These are phyloP conservation scores for Prenolepis imparis DNA, from an alignment of 2,888 invertebrate genomes.

Conservation along the genomic window DNA sequence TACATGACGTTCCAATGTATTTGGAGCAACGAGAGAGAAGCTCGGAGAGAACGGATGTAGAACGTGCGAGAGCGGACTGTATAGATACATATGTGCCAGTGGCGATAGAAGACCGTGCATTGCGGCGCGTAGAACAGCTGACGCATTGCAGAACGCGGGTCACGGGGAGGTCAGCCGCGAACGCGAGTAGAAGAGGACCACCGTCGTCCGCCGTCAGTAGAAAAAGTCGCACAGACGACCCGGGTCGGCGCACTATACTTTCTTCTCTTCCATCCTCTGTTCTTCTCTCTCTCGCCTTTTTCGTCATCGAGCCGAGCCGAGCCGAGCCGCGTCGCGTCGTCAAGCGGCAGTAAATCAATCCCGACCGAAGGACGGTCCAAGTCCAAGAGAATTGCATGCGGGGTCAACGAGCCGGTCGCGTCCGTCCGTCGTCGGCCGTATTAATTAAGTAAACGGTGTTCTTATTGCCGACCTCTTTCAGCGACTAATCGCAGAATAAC, in stretches of 20 bases:
- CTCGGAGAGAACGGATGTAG: conserved; percentile 38
- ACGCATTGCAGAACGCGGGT: conserved; percentile 69
- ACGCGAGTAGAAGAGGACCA: conserved; percentile 20
- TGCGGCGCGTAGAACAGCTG: conserved; percentile 50
- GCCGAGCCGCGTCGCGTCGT: conserved; percentile 2
- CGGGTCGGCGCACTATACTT: conserved; percentile 39
- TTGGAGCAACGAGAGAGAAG: conserved; percentile 16
- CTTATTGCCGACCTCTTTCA: conserved; percentile 75
- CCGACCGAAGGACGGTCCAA: conserved; percentile 68
- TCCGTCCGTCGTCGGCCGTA: conserved; percentile 55
- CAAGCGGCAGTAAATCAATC: conserved; percentile 65
- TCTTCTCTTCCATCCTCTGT: conserved; percentile 25
- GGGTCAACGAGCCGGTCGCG: conserved; percentile 73
- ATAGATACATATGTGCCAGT: conserved; percentile 41
- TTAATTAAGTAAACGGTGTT: conserved; percentile 76
- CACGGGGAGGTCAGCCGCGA: conserved; percentile 55
- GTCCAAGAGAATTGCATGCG: conserved; percentile 68
- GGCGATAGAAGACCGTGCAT: conserved; percentile 35
- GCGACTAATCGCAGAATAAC: conserved; percentile 60
- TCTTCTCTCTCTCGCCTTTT: neutral
- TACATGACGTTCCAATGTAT: neutral
- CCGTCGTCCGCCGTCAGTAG: neutral
- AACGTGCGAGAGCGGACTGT: conserved; percentile 30
- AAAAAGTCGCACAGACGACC: conserved; percentile 4
- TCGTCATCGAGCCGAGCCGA: neutral